Evolutionary conservation across 2,113 vertebrate genomes (phyloP), one percentile per base, ranked within the genome.

Genomic region (Bujurquina vittata): DNA sequence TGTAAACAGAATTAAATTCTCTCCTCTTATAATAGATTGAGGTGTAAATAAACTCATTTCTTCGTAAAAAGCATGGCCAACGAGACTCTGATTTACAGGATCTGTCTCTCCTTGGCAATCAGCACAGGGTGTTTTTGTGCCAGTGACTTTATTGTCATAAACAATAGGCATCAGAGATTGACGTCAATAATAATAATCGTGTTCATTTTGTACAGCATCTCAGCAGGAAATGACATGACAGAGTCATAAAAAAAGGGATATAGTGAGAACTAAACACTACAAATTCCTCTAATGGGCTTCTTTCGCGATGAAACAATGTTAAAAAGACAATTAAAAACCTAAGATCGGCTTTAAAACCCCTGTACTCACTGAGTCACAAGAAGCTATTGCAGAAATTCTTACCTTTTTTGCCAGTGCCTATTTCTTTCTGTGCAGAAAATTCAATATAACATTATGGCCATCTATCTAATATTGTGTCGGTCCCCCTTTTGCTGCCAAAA

Each of bases 131-230:
- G 46, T 74, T 76, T 86, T 18, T 73, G 22, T 60, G 40, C 55
- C 23, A 11, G 57, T 37, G 46, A 43, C 57, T 91, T 80, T 85
- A 84, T 86, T 85, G 77, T 91, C 72, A 69, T 55, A 56, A 88
- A 90, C 75, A 87, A 92, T 75, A 60, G 81, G 67, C 5, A 33
- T 84, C 76, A 89, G 75, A 77, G 62, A 80, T 81, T 91, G 89
- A 91, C 26, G 7, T 75, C 81, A 86, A 59, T 88, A 85, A 88
- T 57, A 83, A 90, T 90, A 84, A 89, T 61, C 31, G 14, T 5
- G 60, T 77, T 81, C 62, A 55, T 86, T 80, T 84, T 86, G 74
- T 77, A 8, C 46, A 72, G 10, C 29, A 20, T 69, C 75, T 74
- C 65, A 61, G 77, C 58, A 62, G 74, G 87, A 76, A 72, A n/a